A percentile compares a stretch with the other conserved stretches of the same genome.
Conservation (phyloP, 2,797 vertebrate genomes). For the Chiroxiphia lanceolata region DNA sequence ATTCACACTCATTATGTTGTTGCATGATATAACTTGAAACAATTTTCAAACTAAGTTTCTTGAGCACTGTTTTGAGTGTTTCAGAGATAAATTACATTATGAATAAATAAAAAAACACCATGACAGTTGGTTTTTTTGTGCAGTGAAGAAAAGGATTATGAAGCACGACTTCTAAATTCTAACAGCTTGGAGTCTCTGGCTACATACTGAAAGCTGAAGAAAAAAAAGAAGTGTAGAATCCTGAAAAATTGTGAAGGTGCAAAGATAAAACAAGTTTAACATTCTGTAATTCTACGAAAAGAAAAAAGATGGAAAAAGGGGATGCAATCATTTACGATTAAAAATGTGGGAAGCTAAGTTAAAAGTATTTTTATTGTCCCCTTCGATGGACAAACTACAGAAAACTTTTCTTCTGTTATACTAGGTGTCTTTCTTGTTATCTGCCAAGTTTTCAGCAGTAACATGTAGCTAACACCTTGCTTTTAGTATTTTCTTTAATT, state of each 20-base stretch:
- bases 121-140: not conserved
- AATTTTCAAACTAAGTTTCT: not conserved
- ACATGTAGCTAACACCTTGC: not conserved
- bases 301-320: not conserved
- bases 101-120: conserved; percentile 1
- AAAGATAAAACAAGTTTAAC: not conserved
- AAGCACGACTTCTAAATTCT: not conserved
- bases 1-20: not conserved
- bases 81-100: conserved; percentile 29
- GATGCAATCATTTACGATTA: not conserved
- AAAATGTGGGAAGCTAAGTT: not conserved
- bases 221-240: not conserved
- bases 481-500: not conserved
- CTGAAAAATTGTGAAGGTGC: not conserved
- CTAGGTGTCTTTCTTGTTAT: not conserved
- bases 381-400: not conserved
- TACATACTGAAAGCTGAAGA: not conserved
- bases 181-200: not conserved
- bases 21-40: not conserved
- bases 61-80: not conserved
- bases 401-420: not conserved
- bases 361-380: not conserved
- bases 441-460: not conserved
- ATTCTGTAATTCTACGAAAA: not conserved
- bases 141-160: not conserved